Evolutionary conservation across 2,797 vertebrate species (phyloP), one percentile per base, ranked within the genome.

Genomic region (Garrulus glandarius): DNA sequence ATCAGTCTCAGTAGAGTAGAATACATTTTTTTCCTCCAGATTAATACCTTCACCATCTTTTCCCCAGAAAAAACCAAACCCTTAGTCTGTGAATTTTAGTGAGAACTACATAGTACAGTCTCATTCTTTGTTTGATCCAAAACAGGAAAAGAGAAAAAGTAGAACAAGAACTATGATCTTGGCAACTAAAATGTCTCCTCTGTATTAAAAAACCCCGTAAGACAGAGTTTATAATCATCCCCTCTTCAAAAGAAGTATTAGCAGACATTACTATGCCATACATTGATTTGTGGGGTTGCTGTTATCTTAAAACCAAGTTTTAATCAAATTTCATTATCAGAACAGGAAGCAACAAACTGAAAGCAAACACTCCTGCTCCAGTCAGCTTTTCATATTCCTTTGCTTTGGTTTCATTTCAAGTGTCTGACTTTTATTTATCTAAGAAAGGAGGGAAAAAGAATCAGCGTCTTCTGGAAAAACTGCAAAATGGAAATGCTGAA

Each of bases 391-490:
- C 71, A 70, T 77, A 59, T 68, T 70, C 34, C 11, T 87, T 61
- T 87, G 37, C 63, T 88, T 91, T 92, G 67, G 70, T 91, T 95
- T 95, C 17, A 67, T 70, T 93, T 94, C 93, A 95, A 88, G n/a
- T 32, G 29, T 59, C 69, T 76, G 84, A 91, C 50, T 88, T 86
- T 36, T 17, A 69, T 72, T 93, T 65, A 88, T 63, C 47, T 87
- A 92, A 93, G 57, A 89, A 65, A 69, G 8, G 8, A 3, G 1
- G 0, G 1, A 14, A 56, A 49, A 56, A 50, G 43, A 47, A 39
- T 36, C 39, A 86, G 30, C 9, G 15, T 90, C 43, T 81, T 84
- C 56, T 32, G 65, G 69, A 87, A 93, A 87, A 92, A 72, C 37
- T 63, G 61, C 70, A 93, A 88, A 94, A 75, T 78, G 37, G 86